Base-by-base conservation (phyloP, 2,888 invertebrate genomes). In the Temnothorax ravouxi region DNA sequence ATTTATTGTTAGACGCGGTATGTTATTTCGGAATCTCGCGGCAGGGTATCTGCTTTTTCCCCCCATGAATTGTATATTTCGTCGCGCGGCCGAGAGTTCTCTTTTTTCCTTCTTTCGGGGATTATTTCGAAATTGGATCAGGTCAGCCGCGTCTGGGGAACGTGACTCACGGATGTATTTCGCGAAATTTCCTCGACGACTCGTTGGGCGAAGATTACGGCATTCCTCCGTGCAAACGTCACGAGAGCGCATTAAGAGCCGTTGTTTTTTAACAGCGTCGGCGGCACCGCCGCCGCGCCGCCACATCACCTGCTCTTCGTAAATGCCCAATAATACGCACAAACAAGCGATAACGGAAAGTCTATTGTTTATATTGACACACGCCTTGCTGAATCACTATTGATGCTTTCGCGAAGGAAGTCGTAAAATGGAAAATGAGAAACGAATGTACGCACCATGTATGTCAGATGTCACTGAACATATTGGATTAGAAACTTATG, bases 61-160 rank as follows among this genome's bases (percentile, higher is more conserved):
- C 11, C 61, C 67, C 80, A 72, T 71, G 83, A 86, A 86, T 84
- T 83, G 67, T 82, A n/a, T n/a, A 69, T 77, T 66, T 54, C 81
- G 25, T 71, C 79, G 76, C 85, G 69, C 83, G 75, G 64, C 25
- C 61, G 84, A 80, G 52, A 41, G 25, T 34, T 61, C 47, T 66
- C 50, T 62, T 56, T 71, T 75, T 79, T 41, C 84, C 64, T 67
- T 59, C 79, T 52, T 56, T 80, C 67, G 77, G 64, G 54, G 72
- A 54, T 44, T 88, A 84, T 89, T 89, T 89, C 84, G 88, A 87
- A 89, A 89, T 88, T 84, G 86, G 84, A 88, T 87, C 84, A 77
- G 88, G 85, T 88, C 89, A 75, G 34, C 25, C 64, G 59, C 64
- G 59, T 15, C 3, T 13, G 56, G 38, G n/a, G n/a, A 54, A 61